phyloP scores from a whole-genome alignment of 2,888 invertebrate genomes.

The Dicyrtoma fusca region DNA sequence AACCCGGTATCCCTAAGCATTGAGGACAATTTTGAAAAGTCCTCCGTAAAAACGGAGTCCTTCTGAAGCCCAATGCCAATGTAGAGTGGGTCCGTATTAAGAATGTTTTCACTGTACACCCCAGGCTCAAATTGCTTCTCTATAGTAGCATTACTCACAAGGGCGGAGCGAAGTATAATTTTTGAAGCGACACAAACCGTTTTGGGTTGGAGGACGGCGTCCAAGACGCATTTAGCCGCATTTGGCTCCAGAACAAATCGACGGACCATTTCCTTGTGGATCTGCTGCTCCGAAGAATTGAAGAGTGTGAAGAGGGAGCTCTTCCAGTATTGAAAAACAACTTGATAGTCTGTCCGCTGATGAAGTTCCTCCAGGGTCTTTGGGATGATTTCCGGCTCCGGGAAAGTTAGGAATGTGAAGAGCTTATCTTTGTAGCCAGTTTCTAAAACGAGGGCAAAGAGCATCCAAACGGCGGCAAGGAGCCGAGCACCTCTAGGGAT shows the following conservation, averaged over 20 bases:
- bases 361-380: background rate
- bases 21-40: no score
- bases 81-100: no score
- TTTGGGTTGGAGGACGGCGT: background rate
- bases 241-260: background rate
- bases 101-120: no score
- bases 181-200: slow-evolving; percentile 1
- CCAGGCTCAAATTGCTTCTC: no score
- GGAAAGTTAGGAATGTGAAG: background rate
- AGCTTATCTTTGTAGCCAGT: slow-evolving; percentile 11
- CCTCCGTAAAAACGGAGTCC: no score
- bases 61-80: no score
- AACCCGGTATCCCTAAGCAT: no score
- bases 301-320: background rate
- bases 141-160: no score
- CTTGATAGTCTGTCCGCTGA: background rate
- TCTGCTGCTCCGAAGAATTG: background rate
- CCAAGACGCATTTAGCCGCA: background rate
- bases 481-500: background rate
- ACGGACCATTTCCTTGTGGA: no score
- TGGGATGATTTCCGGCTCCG: background rate
- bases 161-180: no score
- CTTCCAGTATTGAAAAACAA: background rate
- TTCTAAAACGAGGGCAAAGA: background rate
- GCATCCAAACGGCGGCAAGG: background rate